phyloP scores from a whole-genome alignment of 2,888 invertebrate genomes.

The Dasysyrphus albostriatus region DNA sequence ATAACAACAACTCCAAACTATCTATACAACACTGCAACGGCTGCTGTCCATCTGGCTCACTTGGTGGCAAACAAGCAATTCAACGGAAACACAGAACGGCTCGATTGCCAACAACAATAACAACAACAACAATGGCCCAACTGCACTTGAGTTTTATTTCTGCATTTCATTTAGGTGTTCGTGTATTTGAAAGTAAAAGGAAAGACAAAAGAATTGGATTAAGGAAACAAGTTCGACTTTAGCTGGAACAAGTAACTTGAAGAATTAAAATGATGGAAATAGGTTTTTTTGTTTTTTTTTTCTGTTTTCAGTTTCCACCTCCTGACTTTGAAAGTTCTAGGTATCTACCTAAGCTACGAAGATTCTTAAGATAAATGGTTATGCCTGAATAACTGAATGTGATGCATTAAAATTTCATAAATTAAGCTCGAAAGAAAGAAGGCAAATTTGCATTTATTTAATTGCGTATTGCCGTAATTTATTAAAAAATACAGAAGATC shows the following conservation, averaged over 20 bases:
- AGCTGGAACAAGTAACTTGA: slow-evolving; percentile 51
- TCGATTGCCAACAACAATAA: slow-evolving; percentile 30
- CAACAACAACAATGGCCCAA: slow-evolving; percentile 23
- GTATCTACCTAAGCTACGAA: neutral
- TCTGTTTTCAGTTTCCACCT: slow-evolving; percentile 9
- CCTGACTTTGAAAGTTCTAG: slow-evolving; percentile 5
- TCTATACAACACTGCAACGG: neutral
- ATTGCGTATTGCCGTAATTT: too few relatives aligned
- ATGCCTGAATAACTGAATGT: neutral
- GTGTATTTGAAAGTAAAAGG: slow-evolving; percentile 46
- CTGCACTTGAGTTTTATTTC: slow-evolving; percentile 68
- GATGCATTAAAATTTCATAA: neutral
- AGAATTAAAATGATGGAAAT: slow-evolving; percentile 43
- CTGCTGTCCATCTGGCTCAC: slow-evolving; percentile 34
- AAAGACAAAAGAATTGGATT: slow-evolving; percentile 73
- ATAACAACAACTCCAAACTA: slow-evolving; percentile 22
- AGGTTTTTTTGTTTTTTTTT: slow-evolving; percentile 7
- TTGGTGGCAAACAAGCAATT: slow-evolving; percentile 63
- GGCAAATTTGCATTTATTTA: neutral
- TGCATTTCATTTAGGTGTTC: slow-evolving; percentile 62
- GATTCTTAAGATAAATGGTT: neutral
- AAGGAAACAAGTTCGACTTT: slow-evolving; percentile 72
- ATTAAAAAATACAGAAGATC: too few relatives aligned
- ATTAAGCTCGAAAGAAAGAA: neutral
- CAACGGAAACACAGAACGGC: slow-evolving; percentile 47